Evolutionary conservation across 1,140 invertebrate species (phyloP).

Genomic region (Drosophila carrolli): DNA sequence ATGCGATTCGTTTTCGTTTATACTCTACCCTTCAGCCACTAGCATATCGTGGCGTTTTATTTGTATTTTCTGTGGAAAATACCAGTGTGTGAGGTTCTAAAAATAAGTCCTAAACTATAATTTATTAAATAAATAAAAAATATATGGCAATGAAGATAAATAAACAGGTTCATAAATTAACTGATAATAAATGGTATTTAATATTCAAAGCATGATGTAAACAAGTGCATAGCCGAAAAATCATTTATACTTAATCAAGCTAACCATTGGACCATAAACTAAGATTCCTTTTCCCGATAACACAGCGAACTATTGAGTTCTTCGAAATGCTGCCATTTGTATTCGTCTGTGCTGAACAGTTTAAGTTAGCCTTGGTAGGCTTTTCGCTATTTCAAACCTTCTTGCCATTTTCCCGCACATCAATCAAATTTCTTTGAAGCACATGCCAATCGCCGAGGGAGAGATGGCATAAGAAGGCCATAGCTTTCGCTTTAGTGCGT

Average conservation of each 20-base stretch:
- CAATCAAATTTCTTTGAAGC: constrained; percentile 59
- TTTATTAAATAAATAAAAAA: no score
- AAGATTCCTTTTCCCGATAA: no score
- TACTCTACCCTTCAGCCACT: not conserved
- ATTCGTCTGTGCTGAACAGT: constrained; percentile 1
- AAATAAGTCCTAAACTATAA: no score
- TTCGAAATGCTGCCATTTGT: not conserved
- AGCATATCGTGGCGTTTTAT: not conserved
- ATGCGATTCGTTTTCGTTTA: constrained; percentile 19
- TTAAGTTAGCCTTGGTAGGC: constrained; percentile 6
- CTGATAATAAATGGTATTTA: no score
- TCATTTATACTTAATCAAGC: no score
- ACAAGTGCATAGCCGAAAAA: not conserved
- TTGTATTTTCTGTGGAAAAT: not conserved
- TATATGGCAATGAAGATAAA: no score
- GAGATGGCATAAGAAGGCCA: not conserved
- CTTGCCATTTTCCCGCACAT: constrained; percentile 21
- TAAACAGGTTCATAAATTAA: no score
- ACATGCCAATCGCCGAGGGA: constrained; percentile 22
- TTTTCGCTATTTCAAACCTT: constrained; percentile 7
- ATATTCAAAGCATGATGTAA: no score
- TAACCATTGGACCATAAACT: not conserved
- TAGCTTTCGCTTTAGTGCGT: constrained; percentile 59
- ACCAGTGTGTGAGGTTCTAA: no score
- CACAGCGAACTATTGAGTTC: not conserved